A percentile compares a stretch with the other conserved stretches of the same genome.
Evolutionary conservation across 2,888 invertebrate species (phyloP).

Genomic region (Pseudococcus viburni): DNA sequence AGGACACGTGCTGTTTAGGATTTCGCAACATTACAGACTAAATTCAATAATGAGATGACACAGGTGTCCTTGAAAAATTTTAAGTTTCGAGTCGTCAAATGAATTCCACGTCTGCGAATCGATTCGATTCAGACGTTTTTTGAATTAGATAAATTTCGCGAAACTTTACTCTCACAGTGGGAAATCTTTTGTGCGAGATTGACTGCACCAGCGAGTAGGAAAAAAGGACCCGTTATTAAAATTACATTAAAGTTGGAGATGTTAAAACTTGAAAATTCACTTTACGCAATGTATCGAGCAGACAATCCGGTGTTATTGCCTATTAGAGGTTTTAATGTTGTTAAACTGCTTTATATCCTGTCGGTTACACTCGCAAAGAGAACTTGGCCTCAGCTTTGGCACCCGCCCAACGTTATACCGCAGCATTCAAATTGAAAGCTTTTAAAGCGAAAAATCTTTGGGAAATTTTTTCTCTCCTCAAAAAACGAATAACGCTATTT

Average conservation of each 20-base stretch:
- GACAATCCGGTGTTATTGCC: constrained; percentile 25
- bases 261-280: constrained; percentile 1
- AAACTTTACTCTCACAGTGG: neutral
- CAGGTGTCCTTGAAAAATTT: neutral
- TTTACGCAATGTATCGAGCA: constrained; percentile 34
- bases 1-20: neutral
- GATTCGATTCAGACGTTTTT: neutral
- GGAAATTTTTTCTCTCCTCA: neutral
- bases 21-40: neutral
- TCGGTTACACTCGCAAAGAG: constrained; percentile 45
- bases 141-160: too few relatives aligned
- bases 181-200: neutral
- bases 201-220: neutral
- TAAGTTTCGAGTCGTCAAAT: neutral
- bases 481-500: constrained; percentile 28
- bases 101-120: neutral
- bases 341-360: constrained; percentile 54
- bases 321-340: constrained; percentile 49
- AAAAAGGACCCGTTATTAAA: neutral
- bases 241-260: constrained; percentile 18
- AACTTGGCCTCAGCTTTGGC: constrained; percentile 11
- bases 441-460: constrained; percentile 47
- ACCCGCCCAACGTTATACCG: constrained; percentile 21
- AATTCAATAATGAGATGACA: neutral
- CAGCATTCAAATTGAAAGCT: constrained; percentile 53